A percentile compares a stretch with the other conserved stretches of the same genome.
Conservation (phyloP, 1,140 invertebrate species). For the Camponotus pennsylvanicus region DNA sequence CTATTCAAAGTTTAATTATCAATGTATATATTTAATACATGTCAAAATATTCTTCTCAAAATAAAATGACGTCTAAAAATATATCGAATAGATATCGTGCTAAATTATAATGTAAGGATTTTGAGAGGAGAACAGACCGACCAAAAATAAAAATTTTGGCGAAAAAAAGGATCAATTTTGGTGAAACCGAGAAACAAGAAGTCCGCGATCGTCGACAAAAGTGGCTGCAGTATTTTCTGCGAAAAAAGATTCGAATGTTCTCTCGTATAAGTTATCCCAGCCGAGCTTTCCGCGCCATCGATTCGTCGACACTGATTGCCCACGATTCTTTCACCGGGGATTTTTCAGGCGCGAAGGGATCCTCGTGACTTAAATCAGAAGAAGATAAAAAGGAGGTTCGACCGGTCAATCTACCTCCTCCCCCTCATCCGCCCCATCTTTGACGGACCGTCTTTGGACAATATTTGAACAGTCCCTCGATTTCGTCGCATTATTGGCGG, state of each 20-base stretch:
- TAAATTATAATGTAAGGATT: not conserved
- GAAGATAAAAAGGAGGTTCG: conserved; percentile 48
- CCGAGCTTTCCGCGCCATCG: conserved; percentile 57
- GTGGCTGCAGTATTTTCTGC: conserved; percentile 53
- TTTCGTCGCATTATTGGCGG: conserved; percentile 52
- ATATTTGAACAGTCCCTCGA: conserved; percentile 61
- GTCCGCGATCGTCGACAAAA: conserved; percentile 26
- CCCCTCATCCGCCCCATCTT: not conserved
- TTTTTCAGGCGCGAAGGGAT: conserved; percentile 52
- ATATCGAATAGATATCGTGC: not conserved
- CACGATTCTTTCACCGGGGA: conserved; percentile 55
- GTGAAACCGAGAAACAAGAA: not conserved
- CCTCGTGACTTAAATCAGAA: conserved; percentile 62
- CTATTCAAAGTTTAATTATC: not conserved
- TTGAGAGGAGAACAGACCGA: not conserved
- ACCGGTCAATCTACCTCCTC: conserved; percentile 35
- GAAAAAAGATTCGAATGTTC: conserved; percentile 57
- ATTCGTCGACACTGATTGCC: conserved; percentile 60
- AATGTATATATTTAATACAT: not conserved
- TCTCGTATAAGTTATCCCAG: conserved; percentile 48
- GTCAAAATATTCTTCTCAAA: not conserved
- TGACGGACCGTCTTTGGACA: conserved; percentile 19
- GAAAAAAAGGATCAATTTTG: not conserved
- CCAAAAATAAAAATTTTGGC: conserved; percentile 19
- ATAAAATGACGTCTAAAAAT: not conserved